Base-by-base conservation (phyloP, 2,797 vertebrate genomes). In the Hozukius guyotensis region DNA sequence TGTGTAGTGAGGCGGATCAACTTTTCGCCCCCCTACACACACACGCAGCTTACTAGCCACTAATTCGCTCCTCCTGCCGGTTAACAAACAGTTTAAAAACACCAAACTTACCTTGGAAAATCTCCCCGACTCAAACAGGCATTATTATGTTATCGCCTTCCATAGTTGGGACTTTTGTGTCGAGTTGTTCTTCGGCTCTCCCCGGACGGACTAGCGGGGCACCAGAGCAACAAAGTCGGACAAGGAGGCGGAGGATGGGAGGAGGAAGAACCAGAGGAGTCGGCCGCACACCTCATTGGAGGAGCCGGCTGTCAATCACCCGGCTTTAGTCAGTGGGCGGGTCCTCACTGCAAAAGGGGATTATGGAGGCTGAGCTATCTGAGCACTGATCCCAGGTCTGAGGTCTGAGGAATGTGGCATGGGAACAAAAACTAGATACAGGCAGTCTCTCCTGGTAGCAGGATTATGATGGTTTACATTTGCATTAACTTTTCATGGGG, bases 131-230 rank as follows among this genome's bases (percentile, higher is more conserved):
- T 95, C 84, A 95, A 82, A 82, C 73, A 24, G 92, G 75, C 91
- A 90, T 91, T 87, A 93, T 91, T 86, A 89, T 91, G 62, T 94
- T 92, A 87, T 94, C 92, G 56, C 84, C 92, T 80, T 94, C 94
- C 94, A 95, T 95, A 91, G 80, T 63, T 76, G 84, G 70, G 53
- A 74, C 77, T 70, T 72, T 9, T 1, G n/a, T 65, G n/a, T 65
- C 67, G 80, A 66, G 86, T 32, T 76, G 67, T 81, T 85, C 75
- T 80, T 86, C 73, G 84, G 87, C 75, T 86, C 75, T 85, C 79
- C 80, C 88, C 81, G 87, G 64, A 71, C 78, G 56, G 57, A 78
- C 57, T 78, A 81, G 86, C 77, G 79, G 87, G 78, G 62, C 38
- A 73, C n/a, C 20, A 34, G 66, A 85, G 88, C 75, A 53, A 80